A percentile compares a stretch with the other conserved stretches of the same genome.
Evolutionary conservation across 2,113 vertebrate genomes (phyloP).

Genomic region (Polypterus senegalus): DNA sequence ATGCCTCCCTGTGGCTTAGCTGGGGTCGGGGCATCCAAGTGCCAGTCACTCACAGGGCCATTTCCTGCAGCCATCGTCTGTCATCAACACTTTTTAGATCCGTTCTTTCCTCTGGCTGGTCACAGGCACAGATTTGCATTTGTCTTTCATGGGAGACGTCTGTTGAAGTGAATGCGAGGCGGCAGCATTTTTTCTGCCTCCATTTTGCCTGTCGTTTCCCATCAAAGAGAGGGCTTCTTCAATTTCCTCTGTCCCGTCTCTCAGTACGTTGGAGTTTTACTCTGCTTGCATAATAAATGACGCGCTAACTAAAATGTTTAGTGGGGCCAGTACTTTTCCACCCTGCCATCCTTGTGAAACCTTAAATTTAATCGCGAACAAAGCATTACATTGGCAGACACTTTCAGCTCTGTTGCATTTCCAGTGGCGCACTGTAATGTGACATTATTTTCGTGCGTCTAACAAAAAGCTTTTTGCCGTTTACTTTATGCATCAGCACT

Average conservation of each 20-base stretch:
- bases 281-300: background rate
- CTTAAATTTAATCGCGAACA: background rate
- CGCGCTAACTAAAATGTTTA: background rate
- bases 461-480: too few species aligned
- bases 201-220: conserved; percentile 3
- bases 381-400: too few species aligned
- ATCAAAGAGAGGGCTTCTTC: background rate
- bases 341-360: background rate
- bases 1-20: too few species aligned
- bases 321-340: background rate
- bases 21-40: too few species aligned
- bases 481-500: too few species aligned
- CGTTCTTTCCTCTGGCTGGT: too few species aligned
- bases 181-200: background rate
- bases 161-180: conserved; percentile 7
- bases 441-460: too few species aligned
- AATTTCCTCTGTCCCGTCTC: background rate
- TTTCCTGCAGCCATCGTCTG: too few species aligned
- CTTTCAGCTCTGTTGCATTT: too few species aligned
- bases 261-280: background rate
- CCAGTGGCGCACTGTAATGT: too few species aligned
- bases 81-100: too few species aligned
- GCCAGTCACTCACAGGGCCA: too few species aligned
- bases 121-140: background rate
- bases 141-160: background rate